phyloP scores from a whole-genome alignment of 2,888 invertebrate species.

The Spicauda simplicius region DNA sequence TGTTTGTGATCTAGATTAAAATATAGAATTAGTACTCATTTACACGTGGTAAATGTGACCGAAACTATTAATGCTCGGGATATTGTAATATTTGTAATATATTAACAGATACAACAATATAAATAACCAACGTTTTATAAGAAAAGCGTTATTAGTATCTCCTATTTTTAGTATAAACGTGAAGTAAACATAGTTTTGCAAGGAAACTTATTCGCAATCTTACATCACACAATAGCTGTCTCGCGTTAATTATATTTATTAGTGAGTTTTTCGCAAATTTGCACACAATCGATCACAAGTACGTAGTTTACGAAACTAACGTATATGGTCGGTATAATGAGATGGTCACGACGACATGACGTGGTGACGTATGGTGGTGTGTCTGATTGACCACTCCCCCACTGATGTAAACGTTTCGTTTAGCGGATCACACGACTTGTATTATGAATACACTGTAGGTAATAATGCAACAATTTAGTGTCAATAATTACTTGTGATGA shows the following conservation, averaged over 20 bases:
- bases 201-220: too few species aligned
- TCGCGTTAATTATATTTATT: neutral
- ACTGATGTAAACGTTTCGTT: constrained; percentile 10
- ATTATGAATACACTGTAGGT: neutral
- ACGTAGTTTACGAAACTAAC: neutral
- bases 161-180: too few species aligned
- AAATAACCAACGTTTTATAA: too few species aligned
- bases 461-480: neutral
- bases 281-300: constrained; percentile 13
- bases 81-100: too few species aligned
- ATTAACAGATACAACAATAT: too few species aligned
- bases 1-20: too few species aligned
- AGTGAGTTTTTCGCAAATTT: constrained; percentile 3
- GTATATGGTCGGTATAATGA: neutral
- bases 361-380: constrained; percentile 23
- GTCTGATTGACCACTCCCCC: constrained; percentile 17
- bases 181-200: too few species aligned
- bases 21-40: too few species aligned
- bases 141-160: too few species aligned
- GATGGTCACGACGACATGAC: constrained; percentile 5
- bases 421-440: constrained; percentile 5
- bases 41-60: too few species aligned
- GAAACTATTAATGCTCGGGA: too few species aligned
- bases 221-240: neutral
- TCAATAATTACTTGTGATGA: too few species aligned